Evolutionary conservation across 2,888 invertebrate species (phyloP), one percentile per base, ranked within the genome.

Genomic region (Apantesis nais): DNA sequence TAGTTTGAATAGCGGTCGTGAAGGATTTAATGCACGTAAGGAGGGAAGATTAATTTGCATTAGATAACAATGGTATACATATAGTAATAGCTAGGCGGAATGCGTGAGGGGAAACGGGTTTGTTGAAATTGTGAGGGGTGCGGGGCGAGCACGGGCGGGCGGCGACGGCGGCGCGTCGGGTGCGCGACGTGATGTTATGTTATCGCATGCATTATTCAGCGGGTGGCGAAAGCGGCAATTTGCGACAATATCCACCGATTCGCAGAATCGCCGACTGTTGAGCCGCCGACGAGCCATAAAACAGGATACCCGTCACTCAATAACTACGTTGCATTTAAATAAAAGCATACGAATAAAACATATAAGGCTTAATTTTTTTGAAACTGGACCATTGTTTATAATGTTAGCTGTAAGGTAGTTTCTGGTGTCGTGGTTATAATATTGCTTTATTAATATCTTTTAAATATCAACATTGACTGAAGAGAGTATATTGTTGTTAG

Each of bases 201-300:
- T 93, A 92, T 92, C 93, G 89, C 93, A 94, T 94, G 92, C 92
- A 94, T 94, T 93, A 95, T 95, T 94, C 94, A 95, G 89, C 89
- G 89, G 89, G 90, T 89, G 93, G 94, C 93, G 94, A 95, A 94
- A 95, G 94, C 94, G 92, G 93, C 93, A 93, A 94, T 94, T 94
- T 94, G 94, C 93, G 94, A 93, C 94, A 93, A 92, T 94, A 94
- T 94, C 93, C 94, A 93, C 89, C 86, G 93, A 90, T 94, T 94
- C 94, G 91, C 89, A 89, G 95, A 94, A 94, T 85, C 86, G 89
- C 85, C 88, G 89, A 92, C 90, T 92, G 91, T 90, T 88, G 88
- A 90, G 89, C 88, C 88, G 92, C 92, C 94, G 93, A 90, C 93
- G 88, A 89, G 86, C 89, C 88, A 90, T 92, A 91, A 93, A 92